Conservation (phyloP, 2,113 vertebrate genomes). For the Motacilla alba region DNA sequence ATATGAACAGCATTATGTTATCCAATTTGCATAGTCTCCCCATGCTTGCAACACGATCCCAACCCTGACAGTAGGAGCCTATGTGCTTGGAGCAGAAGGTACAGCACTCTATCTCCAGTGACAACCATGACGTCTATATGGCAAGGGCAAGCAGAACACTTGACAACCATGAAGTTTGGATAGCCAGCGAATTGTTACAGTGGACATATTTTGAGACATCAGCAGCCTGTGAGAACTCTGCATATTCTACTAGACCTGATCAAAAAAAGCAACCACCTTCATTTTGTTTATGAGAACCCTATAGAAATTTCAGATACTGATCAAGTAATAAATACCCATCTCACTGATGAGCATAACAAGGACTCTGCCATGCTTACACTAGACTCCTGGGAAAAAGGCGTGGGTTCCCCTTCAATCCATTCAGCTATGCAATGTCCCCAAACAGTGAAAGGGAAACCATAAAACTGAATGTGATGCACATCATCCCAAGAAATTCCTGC, state of each 20-base stretch:
- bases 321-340: slow-evolving; percentile 41
- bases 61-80: slow-evolving; percentile 18
- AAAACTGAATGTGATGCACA: slow-evolving; percentile 42
- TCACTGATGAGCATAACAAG: slow-evolving; percentile 51
- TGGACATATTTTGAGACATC: slow-evolving; percentile 55
- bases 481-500: neutral
- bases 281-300: slow-evolving; percentile 13
- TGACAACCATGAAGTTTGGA: slow-evolving; percentile 70
- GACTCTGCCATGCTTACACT: slow-evolving; percentile 11
- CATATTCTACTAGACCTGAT: slow-evolving; percentile 21
- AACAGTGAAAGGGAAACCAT: slow-evolving; percentile 29
- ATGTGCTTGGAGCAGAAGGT: slow-evolving; percentile 30
- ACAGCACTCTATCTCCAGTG: slow-evolving; percentile 52
- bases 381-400: neutral
- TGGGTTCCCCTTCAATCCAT: slow-evolving; percentile 9
- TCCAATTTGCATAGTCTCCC: slow-evolving; percentile 41
- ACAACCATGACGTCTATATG: slow-evolving; percentile 65
- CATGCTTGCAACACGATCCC: neutral
- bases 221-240: slow-evolving; percentile 54
- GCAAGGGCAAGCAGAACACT: slow-evolving; percentile 45
- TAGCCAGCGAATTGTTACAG: slow-evolving; percentile 59
- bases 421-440: neutral
- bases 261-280: slow-evolving; percentile 54
- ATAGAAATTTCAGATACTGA: slow-evolving; percentile 29
- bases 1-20: slow-evolving; percentile 25